phyloP scores from a whole-genome alignment of 2,888 invertebrate genomes.

The Mythimna loreyi region DNA sequence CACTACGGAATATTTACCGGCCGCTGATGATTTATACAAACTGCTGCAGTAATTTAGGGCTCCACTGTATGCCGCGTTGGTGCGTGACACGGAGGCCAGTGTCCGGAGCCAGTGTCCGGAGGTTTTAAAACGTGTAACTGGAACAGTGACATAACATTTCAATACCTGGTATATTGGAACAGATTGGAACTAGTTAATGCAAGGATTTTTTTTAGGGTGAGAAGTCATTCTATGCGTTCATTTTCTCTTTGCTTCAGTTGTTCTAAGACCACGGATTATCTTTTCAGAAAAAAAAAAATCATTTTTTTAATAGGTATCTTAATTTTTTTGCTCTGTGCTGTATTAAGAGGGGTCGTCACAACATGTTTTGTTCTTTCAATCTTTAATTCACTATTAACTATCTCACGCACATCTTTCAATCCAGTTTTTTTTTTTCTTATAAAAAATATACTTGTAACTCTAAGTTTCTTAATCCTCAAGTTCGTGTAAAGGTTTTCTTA shows the following conservation, averaged over 20 bases:
- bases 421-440: too few relatives aligned
- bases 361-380: neutral
- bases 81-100: slow-evolving; percentile 55
- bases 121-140: slow-evolving; percentile 39
- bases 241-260: too few relatives aligned
- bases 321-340: neutral
- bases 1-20: slow-evolving; percentile 51
- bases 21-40: slow-evolving; percentile 55
- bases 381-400: neutral
- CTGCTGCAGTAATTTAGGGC: slow-evolving; percentile 52
- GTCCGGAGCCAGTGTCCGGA: slow-evolving; percentile 40
- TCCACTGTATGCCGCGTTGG: slow-evolving; percentile 15
- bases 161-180: neutral
- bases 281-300: neutral
- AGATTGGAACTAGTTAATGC: neutral
- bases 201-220: neutral
- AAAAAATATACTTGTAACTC: too few relatives aligned
- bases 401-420: neutral
- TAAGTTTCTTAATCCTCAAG: too few relatives aligned
- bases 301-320: too few relatives aligned
- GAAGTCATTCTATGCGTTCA: too few relatives aligned
- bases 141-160: slow-evolving; percentile 23
- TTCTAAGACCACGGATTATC: too few relatives aligned
- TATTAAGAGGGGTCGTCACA: neutral
- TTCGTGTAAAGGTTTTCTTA: too few relatives aligned